Percentiles rank a stretch among this genome's conserved stretches.
Conservation (phyloP, 2,113 vertebrate genomes). For the Phylloscopus trochilus region DNA sequence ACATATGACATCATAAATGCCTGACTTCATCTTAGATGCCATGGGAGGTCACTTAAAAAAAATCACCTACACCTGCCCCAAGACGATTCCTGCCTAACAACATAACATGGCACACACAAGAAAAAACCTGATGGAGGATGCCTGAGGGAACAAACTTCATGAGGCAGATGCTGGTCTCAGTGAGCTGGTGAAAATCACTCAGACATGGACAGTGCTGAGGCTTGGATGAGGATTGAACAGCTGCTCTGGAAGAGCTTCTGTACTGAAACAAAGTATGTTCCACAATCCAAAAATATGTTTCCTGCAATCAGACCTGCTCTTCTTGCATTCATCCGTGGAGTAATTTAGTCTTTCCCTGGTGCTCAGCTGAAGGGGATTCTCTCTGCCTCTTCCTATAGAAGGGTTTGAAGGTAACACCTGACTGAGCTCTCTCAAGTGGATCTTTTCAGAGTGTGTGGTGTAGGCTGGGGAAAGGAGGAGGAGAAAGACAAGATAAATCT, state of each 20-base stretch:
- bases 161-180: not conserved
- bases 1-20: not conserved
- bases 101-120: not conserved
- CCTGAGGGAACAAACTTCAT: not conserved
- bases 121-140: not conserved
- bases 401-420: not conserved
- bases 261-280: not conserved
- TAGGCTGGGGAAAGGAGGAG: not conserved
- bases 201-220: not conserved
- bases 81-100: not conserved
- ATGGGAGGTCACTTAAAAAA: not conserved
- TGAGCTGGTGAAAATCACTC: not conserved
- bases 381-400: not conserved
- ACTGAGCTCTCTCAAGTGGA: not conserved
- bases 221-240: not conserved
- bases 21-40: not conserved
- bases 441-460: not conserved
- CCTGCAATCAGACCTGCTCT: not conserved
- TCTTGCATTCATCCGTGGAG: not conserved
- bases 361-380: not conserved
- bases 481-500: not conserved
- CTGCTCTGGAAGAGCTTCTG: not conserved
- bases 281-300: no score
- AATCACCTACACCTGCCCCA: not conserved
- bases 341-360: not conserved